phyloP scores from a whole-genome alignment of 2,888 invertebrate genomes.

The Ypsolopha scabrella region DNA sequence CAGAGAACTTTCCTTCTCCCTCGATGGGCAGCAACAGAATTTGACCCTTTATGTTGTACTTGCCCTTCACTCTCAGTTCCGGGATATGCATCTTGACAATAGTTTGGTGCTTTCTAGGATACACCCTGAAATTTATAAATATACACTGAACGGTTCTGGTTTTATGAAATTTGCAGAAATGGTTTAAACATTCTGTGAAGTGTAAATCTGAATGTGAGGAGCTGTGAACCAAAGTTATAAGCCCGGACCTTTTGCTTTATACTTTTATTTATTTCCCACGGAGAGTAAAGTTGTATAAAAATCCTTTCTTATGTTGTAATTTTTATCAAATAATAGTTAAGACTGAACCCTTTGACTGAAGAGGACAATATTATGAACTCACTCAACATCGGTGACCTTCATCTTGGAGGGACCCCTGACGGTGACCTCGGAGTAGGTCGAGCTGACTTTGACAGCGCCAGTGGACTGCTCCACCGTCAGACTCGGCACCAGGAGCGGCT shows the following conservation, averaged over 20 bases:
- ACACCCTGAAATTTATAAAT: constrained; percentile 51
- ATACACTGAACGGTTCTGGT: not conserved
- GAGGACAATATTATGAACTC: constrained; percentile 24
- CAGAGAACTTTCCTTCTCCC: constrained; percentile 75
- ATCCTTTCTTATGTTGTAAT: too few species aligned
- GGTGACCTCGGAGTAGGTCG: constrained; percentile 70
- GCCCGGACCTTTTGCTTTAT: too few species aligned
- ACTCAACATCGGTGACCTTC: constrained; percentile 71
- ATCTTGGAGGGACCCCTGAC: constrained; percentile 73
- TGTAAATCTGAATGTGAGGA: too few species aligned
- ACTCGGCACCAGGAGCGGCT: constrained; percentile 72
- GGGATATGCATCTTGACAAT: constrained; percentile 74
- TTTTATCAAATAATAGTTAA: too few species aligned
- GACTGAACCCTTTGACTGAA: too few species aligned
- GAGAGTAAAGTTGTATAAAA: too few species aligned
- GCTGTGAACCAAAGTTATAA: too few species aligned
- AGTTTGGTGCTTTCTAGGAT: constrained; percentile 68
- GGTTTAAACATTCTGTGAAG: too few species aligned
- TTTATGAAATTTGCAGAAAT: too few species aligned
- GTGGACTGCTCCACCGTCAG: constrained; percentile 72
- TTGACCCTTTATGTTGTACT: constrained; percentile 76
- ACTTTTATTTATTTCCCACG: too few species aligned
- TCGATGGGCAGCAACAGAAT: constrained; percentile 80
- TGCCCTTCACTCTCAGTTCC: constrained; percentile 71
- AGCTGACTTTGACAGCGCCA: constrained; percentile 71